Evolutionary conservation across 2,888 invertebrate species (phyloP).

Genomic region (Epistrophella euchroma): DNA sequence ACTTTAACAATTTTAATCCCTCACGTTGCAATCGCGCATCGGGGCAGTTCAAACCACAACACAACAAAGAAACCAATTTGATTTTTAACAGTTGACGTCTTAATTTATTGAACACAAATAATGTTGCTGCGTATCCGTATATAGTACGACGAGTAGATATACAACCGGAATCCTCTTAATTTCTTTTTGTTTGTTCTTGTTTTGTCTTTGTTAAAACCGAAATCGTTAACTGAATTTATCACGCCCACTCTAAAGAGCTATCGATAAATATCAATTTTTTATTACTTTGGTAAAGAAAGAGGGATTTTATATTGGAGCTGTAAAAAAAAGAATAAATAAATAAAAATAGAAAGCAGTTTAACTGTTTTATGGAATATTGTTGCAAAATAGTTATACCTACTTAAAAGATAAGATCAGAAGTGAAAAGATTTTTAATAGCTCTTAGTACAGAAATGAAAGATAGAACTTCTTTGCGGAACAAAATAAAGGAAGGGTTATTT

Average conservation of each 20-base stretch:
- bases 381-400: background rate
- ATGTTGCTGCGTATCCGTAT: conserved; percentile 36
- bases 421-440: background rate
- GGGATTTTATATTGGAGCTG: conserved; percentile 5
- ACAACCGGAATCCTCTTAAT: conserved; percentile 39
- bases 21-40: background rate
- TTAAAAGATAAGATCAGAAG: conserved; percentile 2
- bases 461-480: too few species aligned
- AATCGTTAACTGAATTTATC: conserved; percentile 54
- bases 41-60: conserved; percentile 44
- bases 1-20: conserved; percentile 14
- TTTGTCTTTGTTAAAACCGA: conserved; percentile 12
- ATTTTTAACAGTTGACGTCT: conserved; percentile 19
- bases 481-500: too few species aligned
- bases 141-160: too few species aligned
- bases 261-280: conserved; percentile 22
- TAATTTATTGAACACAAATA: conserved; percentile 44
- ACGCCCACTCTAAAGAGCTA: conserved; percentile 58
- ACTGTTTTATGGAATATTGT: background rate
- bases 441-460: too few species aligned
- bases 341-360: background rate
- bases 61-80: conserved; percentile 54
- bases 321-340: background rate
- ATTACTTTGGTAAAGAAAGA: background rate
- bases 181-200: background rate